A percentile compares a stretch with the other conserved stretches of the same genome.
Evolutionary conservation across 2,888 invertebrate species (phyloP).

Genomic region (Blastobasis lacticolella): DNA sequence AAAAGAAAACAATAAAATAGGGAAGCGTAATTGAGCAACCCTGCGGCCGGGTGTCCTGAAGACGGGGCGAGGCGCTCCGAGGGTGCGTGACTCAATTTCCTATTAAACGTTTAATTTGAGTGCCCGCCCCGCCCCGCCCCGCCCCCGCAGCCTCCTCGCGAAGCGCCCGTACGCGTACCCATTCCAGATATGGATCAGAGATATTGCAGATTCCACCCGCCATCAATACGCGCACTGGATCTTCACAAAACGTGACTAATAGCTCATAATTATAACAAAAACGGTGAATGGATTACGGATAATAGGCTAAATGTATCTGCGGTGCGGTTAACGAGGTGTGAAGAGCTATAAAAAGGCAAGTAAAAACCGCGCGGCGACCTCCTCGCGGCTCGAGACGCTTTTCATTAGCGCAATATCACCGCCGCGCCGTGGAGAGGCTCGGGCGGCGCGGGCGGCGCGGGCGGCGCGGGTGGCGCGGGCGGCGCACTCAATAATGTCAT

Average conservation of each 20-base stretch:
- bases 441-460: conserved; percentile 4
- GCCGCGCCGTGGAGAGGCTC: too few relatives aligned
- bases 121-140: conserved; percentile 14
- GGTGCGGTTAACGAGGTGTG: neutral
- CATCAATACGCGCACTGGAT: too few relatives aligned
- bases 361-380: conserved; percentile 4
- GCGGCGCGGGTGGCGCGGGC: conserved; percentile 8
- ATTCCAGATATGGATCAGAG: neutral
- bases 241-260: too few relatives aligned
- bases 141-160: neutral
- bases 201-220: too few relatives aligned
- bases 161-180: neutral
- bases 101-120: conserved; percentile 19
- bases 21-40: neutral
- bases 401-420: conserved; percentile 48
- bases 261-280: too few relatives aligned
- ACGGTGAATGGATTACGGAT: too few relatives aligned
- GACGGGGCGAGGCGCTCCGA: neutral
- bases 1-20: too few relatives aligned
- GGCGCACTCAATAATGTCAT: too few relatives aligned
- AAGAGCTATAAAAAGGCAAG: neutral
- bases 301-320: too few relatives aligned
- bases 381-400: conserved; percentile 35
- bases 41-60: neutral
- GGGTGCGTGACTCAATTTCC: neutral